Percentiles rank a stretch among this genome's conserved stretches.
phyloP scores from a whole-genome alignment of 2,113 vertebrate species.

The Progne subis region DNA sequence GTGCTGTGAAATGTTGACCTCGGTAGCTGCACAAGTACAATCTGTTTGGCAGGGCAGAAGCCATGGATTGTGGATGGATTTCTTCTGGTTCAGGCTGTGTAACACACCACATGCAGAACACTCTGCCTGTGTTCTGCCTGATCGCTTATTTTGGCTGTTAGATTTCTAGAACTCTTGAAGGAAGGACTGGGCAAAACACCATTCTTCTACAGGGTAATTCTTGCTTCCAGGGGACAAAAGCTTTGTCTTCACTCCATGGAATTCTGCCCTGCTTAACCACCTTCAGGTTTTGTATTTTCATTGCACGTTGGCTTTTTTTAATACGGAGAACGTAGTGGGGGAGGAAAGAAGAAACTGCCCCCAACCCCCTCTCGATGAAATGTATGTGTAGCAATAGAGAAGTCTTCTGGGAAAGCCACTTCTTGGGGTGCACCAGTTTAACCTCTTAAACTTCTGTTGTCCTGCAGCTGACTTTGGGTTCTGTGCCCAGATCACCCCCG shows the following conservation, averaged over 20 bases:
- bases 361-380: not conserved
- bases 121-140: not conserved
- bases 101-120: not conserved
- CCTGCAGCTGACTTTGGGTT: constrained; percentile 95
- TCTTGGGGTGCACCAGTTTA: not conserved
- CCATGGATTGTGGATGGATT: not conserved
- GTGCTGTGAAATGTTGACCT: constrained; percentile 5
- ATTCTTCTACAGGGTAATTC: not conserved
- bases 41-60: constrained; percentile 22
- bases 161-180: not conserved
- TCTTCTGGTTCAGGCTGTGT: not conserved
- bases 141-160: not conserved
- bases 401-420: not conserved
- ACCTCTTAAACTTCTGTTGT: not conserved
- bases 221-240: not conserved
- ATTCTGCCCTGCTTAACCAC: constrained; percentile 33
- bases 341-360: not conserved
- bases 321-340: not conserved
- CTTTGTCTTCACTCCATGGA: not conserved
- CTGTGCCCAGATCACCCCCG: constrained; percentile 98
- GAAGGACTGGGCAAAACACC: not conserved
- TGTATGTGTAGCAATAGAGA: not conserved
- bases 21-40: not conserved
- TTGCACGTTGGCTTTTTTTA: constrained; percentile 4
- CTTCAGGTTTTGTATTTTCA: not conserved